These are phyloP conservation scores for Ichneumoninae sp. DNA, from an alignment of 2,888 invertebrate genomes.

Conservation along the genomic window DNA sequence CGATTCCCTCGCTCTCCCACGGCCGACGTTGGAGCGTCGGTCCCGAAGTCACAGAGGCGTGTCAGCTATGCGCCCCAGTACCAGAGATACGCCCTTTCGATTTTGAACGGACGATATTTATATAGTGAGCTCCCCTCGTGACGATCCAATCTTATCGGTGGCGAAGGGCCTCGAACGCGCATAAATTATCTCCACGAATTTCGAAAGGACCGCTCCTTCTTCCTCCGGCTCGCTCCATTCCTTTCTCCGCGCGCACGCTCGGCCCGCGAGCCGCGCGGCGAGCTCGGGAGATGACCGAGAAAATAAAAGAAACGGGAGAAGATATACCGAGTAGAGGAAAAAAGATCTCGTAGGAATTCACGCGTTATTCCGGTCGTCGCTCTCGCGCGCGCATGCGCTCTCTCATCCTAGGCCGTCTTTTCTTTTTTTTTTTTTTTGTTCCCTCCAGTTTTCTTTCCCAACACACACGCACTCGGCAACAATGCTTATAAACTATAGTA, in stretches of 20 bases:
- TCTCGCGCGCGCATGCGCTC: constrained; percentile 36
- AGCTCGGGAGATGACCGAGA: constrained; percentile 54
- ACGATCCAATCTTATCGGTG: constrained; percentile 83
- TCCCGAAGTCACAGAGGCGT: constrained; percentile 1
- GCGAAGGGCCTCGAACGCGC: constrained; percentile 77
- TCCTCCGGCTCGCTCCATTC: constrained; percentile 22
- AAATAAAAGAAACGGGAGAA: constrained; percentile 59
- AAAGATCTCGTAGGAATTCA: constrained; percentile 64
- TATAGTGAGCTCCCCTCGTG: constrained; percentile 69
- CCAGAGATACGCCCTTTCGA: constrained; percentile 32
- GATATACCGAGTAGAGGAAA: constrained; percentile 34
- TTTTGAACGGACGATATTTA: not conserved
- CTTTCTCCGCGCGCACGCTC: constrained; percentile 33
- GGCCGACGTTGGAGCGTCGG: constrained; percentile 34
- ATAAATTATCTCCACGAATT: constrained; percentile 83
- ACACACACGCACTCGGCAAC: constrained; percentile 22
- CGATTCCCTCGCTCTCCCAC: constrained; percentile 21
- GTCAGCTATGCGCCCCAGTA: not conserved
- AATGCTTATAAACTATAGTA: constrained; percentile 31
- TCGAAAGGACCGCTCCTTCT: constrained; percentile 74
- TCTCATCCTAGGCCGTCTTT: constrained; percentile 28
- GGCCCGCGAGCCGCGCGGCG: constrained; percentile 30
- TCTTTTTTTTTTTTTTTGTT: too few relatives aligned
- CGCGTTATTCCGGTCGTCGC: constrained; percentile 65
- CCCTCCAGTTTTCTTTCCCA: not conserved